These are phyloP conservation scores for Drosophila arawakana DNA, from an alignment of 1,140 invertebrate genomes.

Conservation along the genomic window DNA sequence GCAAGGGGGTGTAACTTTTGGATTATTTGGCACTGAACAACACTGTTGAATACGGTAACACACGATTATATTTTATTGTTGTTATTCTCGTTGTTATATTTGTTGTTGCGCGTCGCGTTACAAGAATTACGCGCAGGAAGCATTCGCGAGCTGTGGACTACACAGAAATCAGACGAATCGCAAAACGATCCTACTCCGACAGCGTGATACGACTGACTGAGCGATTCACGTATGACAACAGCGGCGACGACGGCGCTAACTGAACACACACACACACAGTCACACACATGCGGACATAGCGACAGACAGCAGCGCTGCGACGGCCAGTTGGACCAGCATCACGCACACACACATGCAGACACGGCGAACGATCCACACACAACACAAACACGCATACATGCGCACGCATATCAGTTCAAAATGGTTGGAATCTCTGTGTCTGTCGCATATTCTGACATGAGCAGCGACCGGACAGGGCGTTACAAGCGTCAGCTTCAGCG, in stretches of 20 bases:
- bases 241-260: slow-evolving; percentile 44
- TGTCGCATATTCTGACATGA: slow-evolving; percentile 74
- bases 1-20: slow-evolving; percentile 4
- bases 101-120: slow-evolving; percentile 33
- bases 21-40: slow-evolving; percentile 40
- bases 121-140: slow-evolving; percentile 44
- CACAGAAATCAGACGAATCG: slow-evolving; percentile 65
- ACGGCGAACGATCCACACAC: slow-evolving; percentile 23
- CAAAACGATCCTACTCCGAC: slow-evolving; percentile 80
- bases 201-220: slow-evolving; percentile 77
- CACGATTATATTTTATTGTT: slow-evolving; percentile 6
- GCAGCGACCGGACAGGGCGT: slow-evolving; percentile 50
- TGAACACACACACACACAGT: slow-evolving; percentile 27
- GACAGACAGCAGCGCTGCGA: slow-evolving; percentile 41
- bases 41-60: slow-evolving; percentile 8
- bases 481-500: slow-evolving; percentile 28
- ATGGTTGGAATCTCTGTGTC: slow-evolving; percentile 75
- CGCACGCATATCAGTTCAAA: slow-evolving; percentile 70
- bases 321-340: slow-evolving; percentile 61
- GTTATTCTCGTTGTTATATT: slow-evolving; percentile 17
- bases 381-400: neutral
- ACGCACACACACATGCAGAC: slow-evolving; percentile 18
- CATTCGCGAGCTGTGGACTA: slow-evolving; percentile 34
- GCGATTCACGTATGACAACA: slow-evolving; percentile 70
- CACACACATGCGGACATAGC: slow-evolving; percentile 15